A percentile compares a stretch with the other conserved stretches of the same genome.
These are phyloP conservation scores for Pollenia amentaria DNA, from an alignment of 2,888 invertebrate genomes.

Conservation along the genomic window DNA sequence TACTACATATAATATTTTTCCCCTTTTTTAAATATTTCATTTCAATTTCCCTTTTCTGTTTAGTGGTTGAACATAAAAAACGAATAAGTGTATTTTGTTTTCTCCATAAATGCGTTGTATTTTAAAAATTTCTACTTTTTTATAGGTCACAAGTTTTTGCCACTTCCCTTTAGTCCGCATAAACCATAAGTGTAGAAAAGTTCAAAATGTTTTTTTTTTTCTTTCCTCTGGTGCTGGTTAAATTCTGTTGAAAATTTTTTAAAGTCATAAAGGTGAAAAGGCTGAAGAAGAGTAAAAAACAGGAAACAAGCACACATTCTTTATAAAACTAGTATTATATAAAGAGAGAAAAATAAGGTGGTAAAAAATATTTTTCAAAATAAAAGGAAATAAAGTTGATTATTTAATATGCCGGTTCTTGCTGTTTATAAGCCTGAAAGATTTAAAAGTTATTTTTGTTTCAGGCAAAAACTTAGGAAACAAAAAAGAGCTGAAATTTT, in stretches of 20 bases:
- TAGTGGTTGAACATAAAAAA: neutral
- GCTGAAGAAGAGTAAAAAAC: neutral
- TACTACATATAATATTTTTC: conserved; percentile 34
- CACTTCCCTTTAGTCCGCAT: conserved; percentile 12
- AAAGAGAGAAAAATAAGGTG: neutral
- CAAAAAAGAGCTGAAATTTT: conserved; percentile 7
- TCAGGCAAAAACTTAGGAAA: conserved; percentile 1
- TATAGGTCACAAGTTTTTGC: conserved; percentile 47
- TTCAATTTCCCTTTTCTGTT: conserved; percentile 22
- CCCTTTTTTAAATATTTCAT: conserved; percentile 27
- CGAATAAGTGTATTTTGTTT: conserved; percentile 13
- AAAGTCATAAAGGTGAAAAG: conserved; percentile 67
- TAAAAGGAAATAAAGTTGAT: conserved; percentile 60
- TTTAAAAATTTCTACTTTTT: conserved; percentile 49
- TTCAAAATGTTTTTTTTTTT: conserved; percentile 36
- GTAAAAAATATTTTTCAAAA: conserved; percentile 6
- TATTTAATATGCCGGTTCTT: conserved; percentile 58
- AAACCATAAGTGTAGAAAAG: conserved; percentile 58
- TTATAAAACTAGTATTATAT: too few species aligned
- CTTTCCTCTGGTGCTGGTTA: conserved; percentile 14
- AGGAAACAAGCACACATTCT: conserved; percentile 8
- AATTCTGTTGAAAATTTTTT: conserved; percentile 47
- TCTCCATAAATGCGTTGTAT: conserved; percentile 46
- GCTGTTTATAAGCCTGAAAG: conserved; percentile 54
- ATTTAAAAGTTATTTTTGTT: conserved; percentile 55